Percentiles rank a stretch among this genome's conserved stretches.
Conservation (phyloP, 1,140 invertebrate genomes). For the Diachasmimorpha longicaudata region DNA sequence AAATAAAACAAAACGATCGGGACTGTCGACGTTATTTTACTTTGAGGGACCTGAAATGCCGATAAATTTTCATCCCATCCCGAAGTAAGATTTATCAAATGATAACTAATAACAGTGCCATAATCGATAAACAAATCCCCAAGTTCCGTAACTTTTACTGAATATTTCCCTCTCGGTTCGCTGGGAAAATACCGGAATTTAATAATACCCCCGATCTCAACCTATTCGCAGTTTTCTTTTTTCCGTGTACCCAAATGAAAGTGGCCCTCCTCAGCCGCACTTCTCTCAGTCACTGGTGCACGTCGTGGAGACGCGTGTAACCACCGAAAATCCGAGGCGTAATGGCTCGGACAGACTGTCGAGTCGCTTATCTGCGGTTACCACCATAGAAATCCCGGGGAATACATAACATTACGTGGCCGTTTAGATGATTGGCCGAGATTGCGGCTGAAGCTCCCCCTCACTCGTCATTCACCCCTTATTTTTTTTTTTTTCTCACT, state of each 20-base stretch:
- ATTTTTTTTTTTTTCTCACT: neutral
- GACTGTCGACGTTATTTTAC: no score
- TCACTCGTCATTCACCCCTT: neutral
- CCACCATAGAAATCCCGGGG: conserved; percentile 40
- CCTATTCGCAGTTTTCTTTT: no score
- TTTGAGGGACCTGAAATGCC: no score
- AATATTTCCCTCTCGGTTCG: no score
- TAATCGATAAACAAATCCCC: no score
- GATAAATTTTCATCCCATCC: no score
- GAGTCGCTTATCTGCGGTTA: conserved; percentile 45
- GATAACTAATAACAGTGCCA: no score
- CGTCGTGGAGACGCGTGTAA: neutral
- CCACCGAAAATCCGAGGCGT: conserved; percentile 42
- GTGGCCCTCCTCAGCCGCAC: neutral
- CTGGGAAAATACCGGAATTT: no score
- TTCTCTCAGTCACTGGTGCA: neutral
- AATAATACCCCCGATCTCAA: no score
- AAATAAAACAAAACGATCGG: no score
- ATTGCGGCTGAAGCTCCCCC: conserved; percentile 31
- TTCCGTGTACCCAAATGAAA: neutral
- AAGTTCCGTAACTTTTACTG: no score
- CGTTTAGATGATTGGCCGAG: conserved; percentile 55
- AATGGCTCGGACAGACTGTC: conserved; percentile 48
- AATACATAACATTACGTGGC: conserved; percentile 51
- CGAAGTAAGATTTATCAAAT: no score